A percentile compares a stretch with the other conserved stretches of the same genome.
phyloP scores from a whole-genome alignment of 2,797 vertebrate species.

The Hapalemur alaotrensis region DNA sequence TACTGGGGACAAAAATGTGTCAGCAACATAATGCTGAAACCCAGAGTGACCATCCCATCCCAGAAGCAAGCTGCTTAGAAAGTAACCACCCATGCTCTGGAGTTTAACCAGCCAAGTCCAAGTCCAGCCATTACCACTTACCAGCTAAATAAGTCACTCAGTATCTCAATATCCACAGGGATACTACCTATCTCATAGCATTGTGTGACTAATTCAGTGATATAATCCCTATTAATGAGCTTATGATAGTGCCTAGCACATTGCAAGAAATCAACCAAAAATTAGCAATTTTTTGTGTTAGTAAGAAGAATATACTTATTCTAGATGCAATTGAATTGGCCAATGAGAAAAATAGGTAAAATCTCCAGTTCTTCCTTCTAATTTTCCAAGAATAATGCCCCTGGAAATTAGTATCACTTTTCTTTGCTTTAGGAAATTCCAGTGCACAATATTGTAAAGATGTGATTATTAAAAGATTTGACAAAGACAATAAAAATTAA shows the following conservation, averaged over 20 bases:
- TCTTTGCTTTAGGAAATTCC: neutral
- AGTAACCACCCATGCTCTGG: too few species aligned
- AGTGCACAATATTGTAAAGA: neutral
- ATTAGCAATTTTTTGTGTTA: neutral
- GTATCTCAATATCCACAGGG: neutral
- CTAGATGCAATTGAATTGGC: neutral
- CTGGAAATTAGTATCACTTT: neutral
- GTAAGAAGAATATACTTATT: neutral
- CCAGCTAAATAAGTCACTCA: neutral
- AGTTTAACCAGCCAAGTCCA: neutral
- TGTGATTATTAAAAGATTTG: neutral
- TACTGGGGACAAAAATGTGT: neutral
- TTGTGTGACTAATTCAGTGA: neutral
- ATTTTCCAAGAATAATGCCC: neutral
- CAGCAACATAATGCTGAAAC: neutral
- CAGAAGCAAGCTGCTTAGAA: neutral
- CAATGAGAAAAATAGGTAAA: neutral
- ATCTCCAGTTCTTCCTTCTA: neutral
- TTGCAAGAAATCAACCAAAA: neutral
- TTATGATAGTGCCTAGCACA: neutral
- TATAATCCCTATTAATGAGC: neutral
- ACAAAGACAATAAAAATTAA: constrained; percentile 7
- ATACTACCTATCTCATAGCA: neutral
- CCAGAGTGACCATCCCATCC: neutral
- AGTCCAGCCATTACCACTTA: neutral